These are phyloP conservation scores for Sipunculus nudus DNA, from an alignment of 2,888 invertebrate genomes.

Conservation along the genomic window DNA sequence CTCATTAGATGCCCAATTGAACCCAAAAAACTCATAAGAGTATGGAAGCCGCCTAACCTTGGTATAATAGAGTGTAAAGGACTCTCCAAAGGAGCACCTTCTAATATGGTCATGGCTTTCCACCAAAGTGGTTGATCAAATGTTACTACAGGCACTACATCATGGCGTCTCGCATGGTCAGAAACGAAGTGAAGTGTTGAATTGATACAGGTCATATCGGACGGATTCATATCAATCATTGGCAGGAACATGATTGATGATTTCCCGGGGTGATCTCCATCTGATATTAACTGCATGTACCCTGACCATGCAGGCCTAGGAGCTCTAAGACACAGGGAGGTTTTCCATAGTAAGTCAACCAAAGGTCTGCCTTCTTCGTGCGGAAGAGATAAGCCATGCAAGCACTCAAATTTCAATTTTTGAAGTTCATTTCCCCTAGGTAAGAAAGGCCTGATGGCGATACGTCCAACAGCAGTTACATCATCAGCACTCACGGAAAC, in stretches of 20 bases:
- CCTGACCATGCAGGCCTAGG: slow-evolving; percentile 9
- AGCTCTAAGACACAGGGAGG: neutral
- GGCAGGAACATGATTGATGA: slow-evolving; percentile 36
- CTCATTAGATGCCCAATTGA: slow-evolving; percentile 42
- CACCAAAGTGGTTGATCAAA: slow-evolving; percentile 41
- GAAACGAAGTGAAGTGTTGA: slow-evolving; percentile 32
- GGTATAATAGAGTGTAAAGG: slow-evolving; percentile 24
- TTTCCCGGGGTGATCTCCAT: slow-evolving; percentile 35
- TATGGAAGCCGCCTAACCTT: slow-evolving; percentile 40
- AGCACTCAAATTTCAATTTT: no score
- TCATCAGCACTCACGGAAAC: no score
- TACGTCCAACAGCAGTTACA: no score
- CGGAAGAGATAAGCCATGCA: no score
- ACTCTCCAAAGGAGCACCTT: slow-evolving; percentile 13
- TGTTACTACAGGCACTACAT: slow-evolving; percentile 35
- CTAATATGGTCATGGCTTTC: slow-evolving; percentile 32
- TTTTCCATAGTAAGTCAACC: slow-evolving; percentile 4
- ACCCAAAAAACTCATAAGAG: slow-evolving; percentile 44
- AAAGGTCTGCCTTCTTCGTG: no score
- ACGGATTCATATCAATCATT: slow-evolving; percentile 41
- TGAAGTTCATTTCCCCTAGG: no score
- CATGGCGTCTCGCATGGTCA: slow-evolving; percentile 17
- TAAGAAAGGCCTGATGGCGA: no score
- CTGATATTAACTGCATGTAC: slow-evolving; percentile 1
- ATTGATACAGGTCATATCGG: slow-evolving; percentile 36